These are phyloP conservation scores for Tangara arthus DNA, from an alignment of 2,797 vertebrate genomes.

Conservation along the genomic window DNA sequence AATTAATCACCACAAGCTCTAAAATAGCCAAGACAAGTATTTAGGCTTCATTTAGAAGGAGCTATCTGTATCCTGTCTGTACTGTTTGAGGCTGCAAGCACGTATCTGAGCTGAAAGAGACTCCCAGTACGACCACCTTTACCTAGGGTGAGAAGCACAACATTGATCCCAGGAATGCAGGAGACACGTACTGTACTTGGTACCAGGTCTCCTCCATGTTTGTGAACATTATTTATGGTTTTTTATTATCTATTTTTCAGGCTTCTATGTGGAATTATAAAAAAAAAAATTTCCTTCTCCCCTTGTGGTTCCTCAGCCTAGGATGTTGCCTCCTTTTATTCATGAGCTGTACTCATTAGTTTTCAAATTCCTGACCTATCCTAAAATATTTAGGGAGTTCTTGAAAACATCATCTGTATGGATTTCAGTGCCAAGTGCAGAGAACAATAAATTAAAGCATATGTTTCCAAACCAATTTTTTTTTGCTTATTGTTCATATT, in stretches of 20 bases:
- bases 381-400: slow-evolving; percentile 33
- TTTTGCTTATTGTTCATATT: background rate
- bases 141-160: background rate
- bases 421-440: background rate
- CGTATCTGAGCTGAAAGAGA: background rate
- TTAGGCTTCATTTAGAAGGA: background rate
- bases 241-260: slow-evolving; percentile 8
- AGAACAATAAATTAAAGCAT: slow-evolving; percentile 4
- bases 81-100: background rate
- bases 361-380: slow-evolving; percentile 19
- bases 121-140: background rate
- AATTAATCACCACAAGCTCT: background rate
- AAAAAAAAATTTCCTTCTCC: background rate
- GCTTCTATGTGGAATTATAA: background rate
- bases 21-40: background rate
- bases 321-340: background rate
- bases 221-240: background rate
- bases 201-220: background rate
- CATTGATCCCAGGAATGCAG: background rate
- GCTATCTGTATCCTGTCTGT: background rate
- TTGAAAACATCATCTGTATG: background rate
- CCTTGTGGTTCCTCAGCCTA: background rate
- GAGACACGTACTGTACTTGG: background rate
- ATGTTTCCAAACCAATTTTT: background rate
- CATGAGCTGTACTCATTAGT: background rate